These are phyloP conservation scores for Neelides sp. DNA, from an alignment of 1,140 invertebrate species.

Conservation along the genomic window DNA sequence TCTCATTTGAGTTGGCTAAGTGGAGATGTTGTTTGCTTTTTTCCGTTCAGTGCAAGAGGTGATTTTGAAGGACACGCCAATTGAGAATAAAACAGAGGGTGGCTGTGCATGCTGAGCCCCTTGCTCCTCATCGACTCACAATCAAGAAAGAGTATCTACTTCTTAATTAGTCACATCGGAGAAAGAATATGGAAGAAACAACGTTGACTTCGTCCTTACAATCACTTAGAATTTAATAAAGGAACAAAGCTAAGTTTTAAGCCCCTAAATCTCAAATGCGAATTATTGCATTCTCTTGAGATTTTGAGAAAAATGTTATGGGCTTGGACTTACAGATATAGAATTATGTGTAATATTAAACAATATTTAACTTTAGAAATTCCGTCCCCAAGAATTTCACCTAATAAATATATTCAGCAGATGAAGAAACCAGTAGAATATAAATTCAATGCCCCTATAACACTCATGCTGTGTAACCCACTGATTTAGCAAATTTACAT, in stretches of 20 bases:
- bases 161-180: slow-evolving; percentile 7
- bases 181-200: slow-evolving; percentile 5
- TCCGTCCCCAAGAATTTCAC: too few relatives aligned
- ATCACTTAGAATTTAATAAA: slow-evolving; percentile 7
- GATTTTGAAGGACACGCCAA: slow-evolving; percentile 87
- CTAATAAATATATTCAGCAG: too few relatives aligned
- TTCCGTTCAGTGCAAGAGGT: slow-evolving; percentile 84
- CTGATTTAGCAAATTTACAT: too few relatives aligned
- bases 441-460: too few relatives aligned
- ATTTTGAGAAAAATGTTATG: slow-evolving; percentile 4
- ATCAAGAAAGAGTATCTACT: slow-evolving; percentile 3
- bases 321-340: too few relatives aligned
- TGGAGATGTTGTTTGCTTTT: too few relatives aligned
- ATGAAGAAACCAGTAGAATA: too few relatives aligned
- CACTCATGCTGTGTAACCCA: too few relatives aligned
- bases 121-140: too few relatives aligned
- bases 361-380: too few relatives aligned
- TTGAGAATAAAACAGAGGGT: slow-evolving; percentile 78
- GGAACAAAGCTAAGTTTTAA: slow-evolving; percentile 11
- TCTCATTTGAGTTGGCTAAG: slow-evolving; percentile 55
- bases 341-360: too few relatives aligned
- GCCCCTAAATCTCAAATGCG: slow-evolving; percentile 1
- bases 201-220: slow-evolving; percentile 1
- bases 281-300: not conserved
- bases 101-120: slow-evolving; percentile 83